phyloP scores from a whole-genome alignment of 1,140 invertebrate genomes.

The Euwallacea similis region DNA sequence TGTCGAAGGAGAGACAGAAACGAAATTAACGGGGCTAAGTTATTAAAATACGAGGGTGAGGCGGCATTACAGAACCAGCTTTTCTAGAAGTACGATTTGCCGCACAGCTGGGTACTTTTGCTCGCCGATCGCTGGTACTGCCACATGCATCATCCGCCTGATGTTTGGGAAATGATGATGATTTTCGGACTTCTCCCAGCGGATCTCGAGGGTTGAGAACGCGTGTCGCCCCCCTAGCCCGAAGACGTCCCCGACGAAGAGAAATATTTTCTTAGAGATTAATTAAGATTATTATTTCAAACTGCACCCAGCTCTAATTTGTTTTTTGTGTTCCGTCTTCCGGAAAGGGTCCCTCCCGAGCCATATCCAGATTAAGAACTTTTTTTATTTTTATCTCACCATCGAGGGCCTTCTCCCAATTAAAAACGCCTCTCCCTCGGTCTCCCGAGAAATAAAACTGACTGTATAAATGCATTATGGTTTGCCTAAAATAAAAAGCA shows the following conservation, averaged over 20 bases:
- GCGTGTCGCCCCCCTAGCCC: neutral
- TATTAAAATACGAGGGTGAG: conserved; percentile 34
- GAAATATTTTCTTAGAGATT: neutral
- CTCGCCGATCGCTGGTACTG: neutral
- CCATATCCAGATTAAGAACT: conserved; percentile 30
- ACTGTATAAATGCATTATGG: conserved; percentile 38
- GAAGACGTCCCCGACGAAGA: neutral
- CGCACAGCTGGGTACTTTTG: conserved; percentile 26
- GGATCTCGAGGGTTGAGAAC: neutral
- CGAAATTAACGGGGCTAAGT: conserved; percentile 23
- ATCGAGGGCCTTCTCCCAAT: conserved; percentile 26
- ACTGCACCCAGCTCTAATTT: conserved; percentile 20
- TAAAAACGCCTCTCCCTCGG: conserved; percentile 26
- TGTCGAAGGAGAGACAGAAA: conserved; percentile 20
- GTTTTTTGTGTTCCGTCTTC: conserved; percentile 25
- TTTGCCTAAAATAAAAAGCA: conserved; percentile 33
- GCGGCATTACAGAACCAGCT: conserved; percentile 1
- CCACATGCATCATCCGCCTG: neutral
- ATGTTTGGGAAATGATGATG: neutral
- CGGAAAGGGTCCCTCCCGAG: conserved; percentile 25
- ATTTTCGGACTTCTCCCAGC: neutral
- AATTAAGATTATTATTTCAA: conserved; percentile 23
- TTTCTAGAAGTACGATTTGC: conserved; percentile 22
- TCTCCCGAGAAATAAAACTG: conserved; percentile 37
- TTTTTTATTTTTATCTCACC: conserved; percentile 36